Evolutionary conservation across 2,113 vertebrate species (phyloP), one percentile per base, ranked within the genome.

Genomic region (Atlantisia rogersi): DNA sequence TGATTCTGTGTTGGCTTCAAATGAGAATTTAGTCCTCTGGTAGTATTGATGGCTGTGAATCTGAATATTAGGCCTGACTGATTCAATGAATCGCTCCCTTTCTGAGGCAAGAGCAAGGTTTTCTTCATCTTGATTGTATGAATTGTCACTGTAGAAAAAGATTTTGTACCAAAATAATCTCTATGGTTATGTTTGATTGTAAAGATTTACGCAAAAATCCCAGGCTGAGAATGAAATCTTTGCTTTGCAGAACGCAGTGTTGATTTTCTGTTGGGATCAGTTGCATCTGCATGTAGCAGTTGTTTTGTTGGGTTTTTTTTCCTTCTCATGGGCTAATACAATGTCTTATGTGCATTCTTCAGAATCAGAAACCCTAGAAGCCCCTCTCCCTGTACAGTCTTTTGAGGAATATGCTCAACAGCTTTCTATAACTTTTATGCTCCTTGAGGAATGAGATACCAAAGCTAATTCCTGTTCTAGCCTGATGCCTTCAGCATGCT

Each of bases 201-300:
- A 42, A 78, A 58, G 22, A 44, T 48, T 20, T 10, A 28, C 1
- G 2, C 16, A 85, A 15, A 67, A 60, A 64, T 42, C 52, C 78
- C 42, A 31, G 86, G 16, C 7, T 70, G 71, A 55, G 42, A 85
- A 63, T 35, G 1, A 81, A 93, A 20, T 60, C 26, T 22, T 90
- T 85, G 25, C 24, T 63, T 28, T 67, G 71, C 19, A 78, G 70
- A 92, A 68, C 0, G 0, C 10, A 32, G 5, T 21, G 25, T 82
- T 7, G 11, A 44, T 84, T 86, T 92, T 64, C 58, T 75, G 0
- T 19, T 69, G 58, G 53, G 32, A 46, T 28, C 69, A 89, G 0
- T 29, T 24, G 10, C 5, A 10, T 73, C 63, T 53, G 40, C 40
- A 48, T 0, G 0, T 18, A 37, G n/a, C 31, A 11, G 5, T 46